A percentile compares a stretch with the other conserved stretches of the same genome.
Evolutionary conservation across 2,113 vertebrate genomes (phyloP).

Genomic region (Bettongia penicillata): DNA sequence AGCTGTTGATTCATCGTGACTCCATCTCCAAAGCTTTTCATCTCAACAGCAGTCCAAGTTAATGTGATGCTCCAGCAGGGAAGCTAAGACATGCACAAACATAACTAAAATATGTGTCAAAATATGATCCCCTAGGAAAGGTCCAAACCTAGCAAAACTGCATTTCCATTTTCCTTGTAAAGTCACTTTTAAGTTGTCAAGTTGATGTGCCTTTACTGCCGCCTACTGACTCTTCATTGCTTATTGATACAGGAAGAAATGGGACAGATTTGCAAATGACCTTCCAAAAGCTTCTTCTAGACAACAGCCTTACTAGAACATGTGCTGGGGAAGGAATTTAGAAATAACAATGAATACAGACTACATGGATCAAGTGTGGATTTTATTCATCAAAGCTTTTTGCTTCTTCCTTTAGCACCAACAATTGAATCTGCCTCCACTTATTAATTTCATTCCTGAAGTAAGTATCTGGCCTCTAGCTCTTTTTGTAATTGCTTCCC

Average conservation of each 20-base stretch:
- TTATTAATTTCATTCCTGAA: constrained; percentile 44
- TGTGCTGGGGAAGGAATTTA: constrained; percentile 32
- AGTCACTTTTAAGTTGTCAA: not conserved
- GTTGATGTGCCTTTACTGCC: not conserved
- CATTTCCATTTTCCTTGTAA: not conserved
- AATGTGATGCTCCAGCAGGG: not conserved
- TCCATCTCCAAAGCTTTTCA: not conserved
- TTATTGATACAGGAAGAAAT: not conserved
- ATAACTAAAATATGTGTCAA: not conserved
- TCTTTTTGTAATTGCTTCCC: constrained; percentile 31
- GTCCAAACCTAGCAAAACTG: not conserved
- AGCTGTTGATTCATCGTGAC: not conserved
- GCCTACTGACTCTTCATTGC: not conserved
- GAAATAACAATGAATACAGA: constrained; percentile 30
- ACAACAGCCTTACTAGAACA: constrained; percentile 30
- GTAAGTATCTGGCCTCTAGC: constrained; percentile 11
- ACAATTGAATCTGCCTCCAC: constrained; percentile 40
- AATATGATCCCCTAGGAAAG: not conserved
- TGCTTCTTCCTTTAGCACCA: constrained; percentile 40
- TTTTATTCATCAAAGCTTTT: constrained; percentile 38
- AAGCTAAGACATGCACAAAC: not conserved
- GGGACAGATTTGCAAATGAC: not conserved
- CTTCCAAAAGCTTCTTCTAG: constrained; percentile 32
- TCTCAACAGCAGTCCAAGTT: not conserved
- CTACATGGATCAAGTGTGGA: constrained; percentile 1